These are phyloP conservation scores for Gasterosteus aculeatus DNA, from an alignment of 2,113 vertebrate species.

Conservation along the genomic window DNA sequence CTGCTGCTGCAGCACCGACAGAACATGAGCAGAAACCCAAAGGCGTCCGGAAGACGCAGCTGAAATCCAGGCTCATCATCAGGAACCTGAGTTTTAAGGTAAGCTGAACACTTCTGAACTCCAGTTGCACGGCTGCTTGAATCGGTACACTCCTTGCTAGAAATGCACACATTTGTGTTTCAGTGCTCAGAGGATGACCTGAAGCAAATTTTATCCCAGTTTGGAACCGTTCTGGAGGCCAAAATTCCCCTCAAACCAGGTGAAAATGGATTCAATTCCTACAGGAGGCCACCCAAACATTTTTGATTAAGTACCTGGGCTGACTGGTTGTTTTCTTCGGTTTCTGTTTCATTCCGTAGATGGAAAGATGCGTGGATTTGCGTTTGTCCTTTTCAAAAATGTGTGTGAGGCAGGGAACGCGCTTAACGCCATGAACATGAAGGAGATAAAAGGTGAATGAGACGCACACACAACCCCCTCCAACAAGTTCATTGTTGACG, in stretches of 20 bases:
- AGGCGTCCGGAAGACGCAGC: constrained; percentile 70
- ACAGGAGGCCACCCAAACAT: neutral
- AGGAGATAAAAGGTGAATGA: constrained; percentile 86
- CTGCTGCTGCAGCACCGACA: constrained; percentile 20
- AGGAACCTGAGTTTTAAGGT: constrained; percentile 93
- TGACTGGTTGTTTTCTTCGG: neutral
- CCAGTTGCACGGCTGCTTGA: neutral
- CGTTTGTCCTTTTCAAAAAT: constrained; percentile 88
- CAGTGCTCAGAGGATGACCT: constrained; percentile 89
- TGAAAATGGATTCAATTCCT: constrained; percentile 46
- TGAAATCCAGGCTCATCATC: constrained; percentile 88
- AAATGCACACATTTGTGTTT: constrained; percentile 26
- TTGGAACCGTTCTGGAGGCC: constrained; percentile 85
- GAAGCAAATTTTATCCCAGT: constrained; percentile 80
- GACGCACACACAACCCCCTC: neutral
- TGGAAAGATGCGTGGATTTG: constrained; percentile 92
- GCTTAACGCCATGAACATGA: constrained; percentile 86
- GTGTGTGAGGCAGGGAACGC: constrained; percentile 85
- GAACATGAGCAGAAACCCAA: constrained; percentile 60
- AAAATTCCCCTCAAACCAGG: constrained; percentile 88
- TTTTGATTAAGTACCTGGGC: neutral
- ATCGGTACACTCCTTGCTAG: neutral
- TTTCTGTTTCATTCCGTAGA: constrained; percentile 75
- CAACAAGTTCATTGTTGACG: neutral
- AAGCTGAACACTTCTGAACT: neutral